A percentile compares a stretch with the other conserved stretches of the same genome.
Evolutionary conservation across 1,140 invertebrate species (phyloP).

Genomic region (Papilio xuthus): DNA sequence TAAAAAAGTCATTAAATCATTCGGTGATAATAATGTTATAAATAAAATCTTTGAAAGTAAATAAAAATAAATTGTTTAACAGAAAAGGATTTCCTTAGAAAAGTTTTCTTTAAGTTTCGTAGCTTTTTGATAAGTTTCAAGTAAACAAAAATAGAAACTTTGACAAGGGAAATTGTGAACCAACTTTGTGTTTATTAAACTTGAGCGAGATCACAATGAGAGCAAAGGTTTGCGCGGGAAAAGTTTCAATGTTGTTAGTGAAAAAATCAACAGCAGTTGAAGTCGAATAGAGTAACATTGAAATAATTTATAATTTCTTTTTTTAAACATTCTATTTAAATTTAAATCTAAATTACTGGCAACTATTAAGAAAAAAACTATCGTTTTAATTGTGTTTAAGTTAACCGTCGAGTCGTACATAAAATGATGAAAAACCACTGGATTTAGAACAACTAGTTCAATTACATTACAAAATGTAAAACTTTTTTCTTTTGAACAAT

Average conservation of each 20-base stretch:
- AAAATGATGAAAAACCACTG: no score
- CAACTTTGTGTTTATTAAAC: constrained; percentile 4
- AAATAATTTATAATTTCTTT: neutral
- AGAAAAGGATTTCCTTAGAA: neutral
- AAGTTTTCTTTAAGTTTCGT: neutral
- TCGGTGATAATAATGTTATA: neutral
- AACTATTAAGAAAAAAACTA: neutral
- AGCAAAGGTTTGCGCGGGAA: neutral
- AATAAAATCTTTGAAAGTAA: neutral
- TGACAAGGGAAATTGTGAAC: neutral
- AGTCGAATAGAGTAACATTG: neutral
- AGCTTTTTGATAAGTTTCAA: neutral
- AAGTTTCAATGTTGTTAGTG: neutral
- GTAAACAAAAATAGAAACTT: constrained; percentile 6
- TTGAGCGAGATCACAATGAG: neutral
- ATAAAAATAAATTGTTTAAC: neutral
- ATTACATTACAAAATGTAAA: no score
- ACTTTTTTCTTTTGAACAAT: no score
- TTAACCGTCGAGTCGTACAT: no score
- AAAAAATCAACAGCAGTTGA: neutral
- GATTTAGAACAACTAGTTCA: no score
- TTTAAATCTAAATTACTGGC: no score
- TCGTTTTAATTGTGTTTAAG: neutral
- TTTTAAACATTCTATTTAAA: neutral
- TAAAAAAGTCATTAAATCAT: neutral